Evolutionary conservation across 2,888 invertebrate species (phyloP), one percentile per base, ranked within the genome.

Genomic region (Ptychoptera albimana): DNA sequence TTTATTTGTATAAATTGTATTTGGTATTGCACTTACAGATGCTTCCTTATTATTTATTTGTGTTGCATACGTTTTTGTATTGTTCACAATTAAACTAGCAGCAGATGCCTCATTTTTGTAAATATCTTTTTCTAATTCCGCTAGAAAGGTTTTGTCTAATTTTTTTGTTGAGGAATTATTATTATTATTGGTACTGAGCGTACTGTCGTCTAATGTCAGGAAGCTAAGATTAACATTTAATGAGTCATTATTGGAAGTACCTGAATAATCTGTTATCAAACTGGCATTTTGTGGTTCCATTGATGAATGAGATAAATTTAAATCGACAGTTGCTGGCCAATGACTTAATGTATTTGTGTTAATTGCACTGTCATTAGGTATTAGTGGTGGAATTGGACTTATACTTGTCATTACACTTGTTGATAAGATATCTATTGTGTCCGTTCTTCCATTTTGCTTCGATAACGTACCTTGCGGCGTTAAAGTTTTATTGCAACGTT

Each of bases 101-200:
- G 9, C n/a, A 11, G 32, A 11, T 32, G 32, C 9, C 9, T 50
- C 50, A 39, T 45, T 50, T 47, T 50, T 59, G 49, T 63, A 65
- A 56, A 79, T 61, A 52, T 72, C 73, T 51, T 76, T 78, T 57
- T 81, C 80, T 41, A 80, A 57, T 54, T 79, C 78, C 1, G 72
- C 73, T 34, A 79, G 66, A 49, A 80, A 78, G 12, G 68, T 69
- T 8, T 72, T 67, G 54, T 75, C 74, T 13, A 75, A 57, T 53
- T 70, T 66, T 47, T 67, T 67, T 2, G 67, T 64, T 0, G 60
- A 30, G 38, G 32, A 45, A 37, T 36, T 34, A 14, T 31, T 46
- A 34, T 5, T 16, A 12, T 13, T 34, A 38, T 38, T 42, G 13
- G 23, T 11, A 23, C 23, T 23, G 3, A 23, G 7, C 7, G 23